Evolutionary conservation across 2,888 invertebrate genomes (phyloP), one percentile per base, ranked within the genome.

Genomic region (Camptogramma bilineatum): DNA sequence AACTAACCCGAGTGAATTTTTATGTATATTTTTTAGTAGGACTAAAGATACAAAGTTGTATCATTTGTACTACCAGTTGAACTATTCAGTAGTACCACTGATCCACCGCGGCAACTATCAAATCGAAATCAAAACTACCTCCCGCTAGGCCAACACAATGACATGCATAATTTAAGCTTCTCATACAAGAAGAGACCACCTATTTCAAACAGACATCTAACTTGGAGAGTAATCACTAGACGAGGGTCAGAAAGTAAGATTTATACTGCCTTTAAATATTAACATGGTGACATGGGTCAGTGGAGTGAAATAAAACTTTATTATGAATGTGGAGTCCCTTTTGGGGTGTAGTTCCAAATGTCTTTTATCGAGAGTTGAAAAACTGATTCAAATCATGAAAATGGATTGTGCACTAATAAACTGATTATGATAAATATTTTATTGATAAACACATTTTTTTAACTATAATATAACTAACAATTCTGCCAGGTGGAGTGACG

Each of bases 201-300:
- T 50, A 19, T 42, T 19, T 62, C 66, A 66, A 62, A 52, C 18
- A 8, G 66, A 66, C 57, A 54, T 24, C 61, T 31, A 47, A 66
- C 56, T 53, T 58, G 10, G 31, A 46, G 28, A 46, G 66, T 66
- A 66, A 62, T 62, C 62, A 62, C 62, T 47, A 34, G 66, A 69
- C 69, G 57, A 69, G 62, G 68, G 69, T 61, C 48, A 31, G 46
- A 67, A 73, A 73, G 71, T 64, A 71, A 71, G 74, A 76, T 73
- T 76, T 74, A 75, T 71, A 62, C 63, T 44, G 65, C 62, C 47
- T 60, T 68, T 72, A 72, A 73, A 74, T 74, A 71, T 74, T 72
- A 72, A 72, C 64, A 65, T 52, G 60, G 64, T 60, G 57, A 52
- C 61, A 57, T 16, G 54, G 53, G 64, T 48, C 51, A 44, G 57